Evolutionary conservation across 2,888 invertebrate species (phyloP).

Genomic region (Rutpela maculata): DNA sequence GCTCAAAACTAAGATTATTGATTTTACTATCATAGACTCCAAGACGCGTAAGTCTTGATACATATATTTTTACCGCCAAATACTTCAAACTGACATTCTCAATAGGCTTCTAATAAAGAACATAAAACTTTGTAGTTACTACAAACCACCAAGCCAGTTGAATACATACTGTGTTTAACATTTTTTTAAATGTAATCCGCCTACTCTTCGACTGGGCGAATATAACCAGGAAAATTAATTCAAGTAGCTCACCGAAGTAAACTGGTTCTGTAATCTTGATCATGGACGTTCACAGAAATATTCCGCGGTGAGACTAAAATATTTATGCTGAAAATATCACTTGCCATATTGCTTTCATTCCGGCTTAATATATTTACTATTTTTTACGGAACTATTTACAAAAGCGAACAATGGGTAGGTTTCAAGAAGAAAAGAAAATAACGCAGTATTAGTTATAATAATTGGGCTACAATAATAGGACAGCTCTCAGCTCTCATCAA

Average conservation of each 20-base stretch:
- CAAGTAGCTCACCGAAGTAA: conserved; percentile 66
- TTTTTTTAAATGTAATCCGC: conserved; percentile 15
- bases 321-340: background rate
- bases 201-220: conserved; percentile 46
- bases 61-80: conserved; percentile 6
- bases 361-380: too few relatives aligned
- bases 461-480: too few relatives aligned
- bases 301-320: background rate
- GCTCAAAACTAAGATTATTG: too few relatives aligned
- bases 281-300: conserved; percentile 36
- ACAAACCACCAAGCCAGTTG: conserved; percentile 45
- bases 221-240: conserved; percentile 62
- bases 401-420: too few relatives aligned
- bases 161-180: conserved; percentile 9
- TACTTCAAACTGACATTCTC: background rate
- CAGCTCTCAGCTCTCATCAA: too few relatives aligned
- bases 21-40: too few relatives aligned
- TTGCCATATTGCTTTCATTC: too few relatives aligned
- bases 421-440: too few relatives aligned
- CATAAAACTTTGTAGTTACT: background rate
- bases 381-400: too few relatives aligned
- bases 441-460: too few relatives aligned
- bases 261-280: conserved; percentile 66
- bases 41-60: too few relatives aligned
- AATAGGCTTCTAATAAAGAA: background rate